Base-by-base conservation (phyloP, 2,113 vertebrate species). In the Tamias sibiricus region DNA sequence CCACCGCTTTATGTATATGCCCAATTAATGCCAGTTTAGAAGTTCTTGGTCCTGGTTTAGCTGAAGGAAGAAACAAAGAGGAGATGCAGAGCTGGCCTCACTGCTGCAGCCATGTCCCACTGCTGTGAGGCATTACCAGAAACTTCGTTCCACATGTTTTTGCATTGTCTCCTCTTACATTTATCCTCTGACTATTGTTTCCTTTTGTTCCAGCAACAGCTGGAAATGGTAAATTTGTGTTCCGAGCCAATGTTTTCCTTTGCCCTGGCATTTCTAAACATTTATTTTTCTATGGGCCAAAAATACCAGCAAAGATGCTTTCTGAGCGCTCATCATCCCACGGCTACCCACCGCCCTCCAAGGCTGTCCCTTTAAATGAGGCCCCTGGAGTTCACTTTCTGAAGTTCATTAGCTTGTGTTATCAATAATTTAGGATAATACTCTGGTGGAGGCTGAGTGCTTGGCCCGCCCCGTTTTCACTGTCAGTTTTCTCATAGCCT, bases 401-500 rank as follows among this genome's bases (percentile, higher is more conserved):
- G 99, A 99, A 99, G 98, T 99, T 99, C 99, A 99, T 99, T 99
- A 99, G 99, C 99, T 99, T 99, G 99, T 99, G 98, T 99, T 99
- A 99, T 99, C 99, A 99, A 99, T 99, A 99, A 99, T 99, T 98
- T 98, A 99, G 98, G 98, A 98, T 98, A 98, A 98, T 99, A 98
- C 98, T 98, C 98, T 69, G 97, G 98, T 98, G 98, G 97, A 98
- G 98, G 98, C 98, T 97, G 98, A 98, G 98, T 98, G 98, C 98
- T 97, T 98, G 98, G 98, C 98, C 98, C 98, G 98, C 98, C 98
- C 98, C 97, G 93, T 98, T 98, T 98, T 97, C 98, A 96, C 98
- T 98, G 98, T 98, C 98, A 98, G 98, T 98, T 98, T 98, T 98
- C 98, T 99, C 98, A 97, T 99, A 98, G 97, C 98, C 98, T 98